Base-by-base conservation (phyloP, 2,113 vertebrate species). In the Sinocyclocheilus maitianheensis region DNA sequence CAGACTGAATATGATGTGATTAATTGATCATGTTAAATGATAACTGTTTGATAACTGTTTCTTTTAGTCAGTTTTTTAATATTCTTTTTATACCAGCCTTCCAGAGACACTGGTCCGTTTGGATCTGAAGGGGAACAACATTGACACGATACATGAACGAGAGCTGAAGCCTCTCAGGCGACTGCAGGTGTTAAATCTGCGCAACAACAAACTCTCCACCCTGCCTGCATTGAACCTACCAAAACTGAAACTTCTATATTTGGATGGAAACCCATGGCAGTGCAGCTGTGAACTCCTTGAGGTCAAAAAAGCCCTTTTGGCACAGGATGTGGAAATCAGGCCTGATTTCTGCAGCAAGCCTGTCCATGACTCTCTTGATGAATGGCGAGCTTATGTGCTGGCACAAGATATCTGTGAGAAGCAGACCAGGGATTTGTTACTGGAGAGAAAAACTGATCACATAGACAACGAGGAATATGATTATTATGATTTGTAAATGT, bases 201-300 rank as follows among this genome's bases (percentile, higher is more conserved):
- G 94, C 71, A 95, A 96, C 86, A 96, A 96, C 91, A 94, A 91
- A 82, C 92, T 97, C 87, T 94, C 95, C 30, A 90, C 93, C 63
- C 87, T 91, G 77, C 91, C 91, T 78, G 89, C 93, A 20, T 18
- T 96, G 30, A 93, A 92, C 78, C 90, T 96, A 65, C 94, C 95
- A 85, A 92, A 92, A 34, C 93, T 96, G 37, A 91, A 93, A 69
- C 90, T 94, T 6, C 91, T 97, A 4, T 95, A 95, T 81, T 91
- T 96, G 60, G 96, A 96, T 40, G 95, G 95, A 60, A 96, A 96
- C 76, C 95, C 95, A 0, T 97, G 96, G 95, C 96, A 96, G 72
- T 96, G 96, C 88, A 96, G 93, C 30, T 96, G 95, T 62, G 93
- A 94, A 62, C 95, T 96, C 34, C 85, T 96, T 20, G 89, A 88